Percentiles rank a stretch among this genome's conserved stretches.
Evolutionary conservation across 2,888 invertebrate genomes (phyloP).

Genomic region (Creontiades dilutus): DNA sequence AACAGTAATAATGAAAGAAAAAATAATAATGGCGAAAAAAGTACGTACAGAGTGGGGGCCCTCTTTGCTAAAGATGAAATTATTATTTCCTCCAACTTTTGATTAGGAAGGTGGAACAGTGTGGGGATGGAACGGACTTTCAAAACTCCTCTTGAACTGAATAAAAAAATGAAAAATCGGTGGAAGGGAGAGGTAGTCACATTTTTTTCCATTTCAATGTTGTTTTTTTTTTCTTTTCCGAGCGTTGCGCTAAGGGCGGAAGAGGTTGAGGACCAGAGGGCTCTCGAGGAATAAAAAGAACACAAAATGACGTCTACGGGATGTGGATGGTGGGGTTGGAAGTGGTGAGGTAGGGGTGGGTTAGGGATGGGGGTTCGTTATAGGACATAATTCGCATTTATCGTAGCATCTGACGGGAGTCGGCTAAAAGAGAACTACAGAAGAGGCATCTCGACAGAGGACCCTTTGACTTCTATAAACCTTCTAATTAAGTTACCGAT

Average conservation of each 20-base stretch:
- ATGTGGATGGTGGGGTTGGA: neutral
- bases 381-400: slow-evolving; percentile 38
- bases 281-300: neutral
- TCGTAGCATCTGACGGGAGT: neutral
- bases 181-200: neutral
- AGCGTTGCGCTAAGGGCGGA: slow-evolving; percentile 15
- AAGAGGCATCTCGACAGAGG: neutral
- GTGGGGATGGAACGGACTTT: slow-evolving; percentile 37
- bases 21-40: neutral
- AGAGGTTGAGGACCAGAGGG: neutral
- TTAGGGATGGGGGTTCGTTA: slow-evolving; percentile 27
- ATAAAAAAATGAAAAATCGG: neutral
- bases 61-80: slow-evolving; percentile 11
- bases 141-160: slow-evolving; percentile 52
- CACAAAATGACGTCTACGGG: too few relatives aligned
- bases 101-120: slow-evolving; percentile 32
- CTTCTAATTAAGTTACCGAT: neutral
- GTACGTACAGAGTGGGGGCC: slow-evolving; percentile 17
- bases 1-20: neutral
- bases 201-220: slow-evolving; percentile 46
- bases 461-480: neutral
- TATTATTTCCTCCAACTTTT: slow-evolving; percentile 52
- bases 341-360: neutral
- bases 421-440: neutral
- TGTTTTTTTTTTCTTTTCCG: neutral